Evolutionary conservation across 1,140 invertebrate species (phyloP), one percentile per base, ranked within the genome.

Genomic region (Aphis craccivora): DNA sequence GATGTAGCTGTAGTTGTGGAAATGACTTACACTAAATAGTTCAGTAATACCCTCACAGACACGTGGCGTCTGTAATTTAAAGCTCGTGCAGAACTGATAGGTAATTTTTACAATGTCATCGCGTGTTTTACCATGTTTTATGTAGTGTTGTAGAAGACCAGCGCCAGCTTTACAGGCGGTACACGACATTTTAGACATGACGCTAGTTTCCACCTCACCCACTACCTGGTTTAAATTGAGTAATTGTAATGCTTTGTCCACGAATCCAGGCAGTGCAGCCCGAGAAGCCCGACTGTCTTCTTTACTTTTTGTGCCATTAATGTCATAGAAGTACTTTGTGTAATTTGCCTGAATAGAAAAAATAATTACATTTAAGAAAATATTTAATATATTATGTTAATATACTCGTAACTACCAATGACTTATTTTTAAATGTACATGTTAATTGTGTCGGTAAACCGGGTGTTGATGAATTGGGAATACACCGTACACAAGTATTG

Each of bases 131-230:
- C 98, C 98, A 1, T 96, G 96, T 94, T 97, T 96, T 76, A 98
- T 98, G 94, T 98, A 98, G 95, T 98, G 97, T 94, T 98, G 97
- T 43, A 98, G 95, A 45, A 98, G 95, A 0, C 98, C 97, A 86
- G 97, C 97, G 2, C 98, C 97, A n/a, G 97, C 97, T 96, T 98
- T 98, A 94, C 98, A 98, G 22, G 98, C 98, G 0, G 98, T 98
- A 94, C 98, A 98, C 0, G 98, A 98, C 4, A 98, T 98, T 95
- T 97, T 98, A 0, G 97, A 98, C 97, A 98, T 98, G 5, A 98
- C 97, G 25, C 97, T 98, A 94, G 98, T 98, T 95, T 98, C 98
- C 40, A 98, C 97, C 95, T 98, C 98, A 94, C 97, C 97, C 94
- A 97, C 97, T 7, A 98, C 97, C 96, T 98, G 97, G 94, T 97